phyloP scores from a whole-genome alignment of 2,797 vertebrate species.

The Alca torda region DNA sequence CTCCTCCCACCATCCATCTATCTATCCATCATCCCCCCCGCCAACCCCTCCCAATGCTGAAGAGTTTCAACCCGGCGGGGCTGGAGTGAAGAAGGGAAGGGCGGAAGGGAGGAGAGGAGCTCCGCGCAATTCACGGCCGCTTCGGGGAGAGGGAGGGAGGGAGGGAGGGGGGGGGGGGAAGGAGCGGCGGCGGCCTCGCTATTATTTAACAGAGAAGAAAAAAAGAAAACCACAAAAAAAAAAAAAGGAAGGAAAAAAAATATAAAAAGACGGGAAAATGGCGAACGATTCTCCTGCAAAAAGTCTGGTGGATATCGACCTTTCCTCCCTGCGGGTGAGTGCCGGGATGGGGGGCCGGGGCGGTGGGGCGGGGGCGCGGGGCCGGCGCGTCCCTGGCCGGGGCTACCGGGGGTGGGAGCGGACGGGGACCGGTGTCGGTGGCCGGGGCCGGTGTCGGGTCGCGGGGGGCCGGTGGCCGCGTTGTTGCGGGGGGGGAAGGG shows the following conservation, averaged over 20 bases:
- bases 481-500: background rate
- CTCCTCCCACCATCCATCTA: background rate
- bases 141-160: background rate
- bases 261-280: conserved; percentile 79
- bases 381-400: background rate
- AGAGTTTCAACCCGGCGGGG: conserved; percentile 69
- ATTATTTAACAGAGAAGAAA: conserved; percentile 15
- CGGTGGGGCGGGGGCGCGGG: background rate
- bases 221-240: background rate
- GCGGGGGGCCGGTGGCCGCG: background rate
- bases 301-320: conserved; percentile 97
- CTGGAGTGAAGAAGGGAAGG: conserved; percentile 55
- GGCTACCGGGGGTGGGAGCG: background rate
- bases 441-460: background rate
- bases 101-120: background rate
- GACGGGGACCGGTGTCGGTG: background rate
- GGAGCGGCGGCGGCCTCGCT: background rate
- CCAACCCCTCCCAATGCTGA: conserved; percentile 70
- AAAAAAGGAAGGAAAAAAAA: background rate
- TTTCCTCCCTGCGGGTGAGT: conserved; percentile 92
- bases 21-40: conserved; percentile 38
- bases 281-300: conserved; percentile 98
- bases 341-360: background rate
- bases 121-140: background rate
- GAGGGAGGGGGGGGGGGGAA: background rate